phyloP scores from a whole-genome alignment of 2,113 vertebrate genomes.

The Gavialis gangeticus region DNA sequence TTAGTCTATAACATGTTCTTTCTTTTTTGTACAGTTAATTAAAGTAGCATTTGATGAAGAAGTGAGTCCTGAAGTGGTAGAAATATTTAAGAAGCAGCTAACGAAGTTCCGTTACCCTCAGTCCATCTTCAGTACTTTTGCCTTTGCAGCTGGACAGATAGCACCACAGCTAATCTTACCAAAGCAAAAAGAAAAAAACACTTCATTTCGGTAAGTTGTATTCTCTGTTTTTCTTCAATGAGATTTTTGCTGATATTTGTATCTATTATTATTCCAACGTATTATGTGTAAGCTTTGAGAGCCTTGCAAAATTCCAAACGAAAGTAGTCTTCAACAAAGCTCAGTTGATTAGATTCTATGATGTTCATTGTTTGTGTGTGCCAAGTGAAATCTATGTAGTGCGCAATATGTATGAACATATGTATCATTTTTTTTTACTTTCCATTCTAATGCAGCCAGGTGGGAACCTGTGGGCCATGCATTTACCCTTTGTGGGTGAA shows the following conservation, averaged over 20 bases:
- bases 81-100: conserved; percentile 96
- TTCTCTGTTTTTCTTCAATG: not conserved
- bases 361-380: not conserved
- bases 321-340: not conserved
- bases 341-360: not conserved
- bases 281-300: not conserved
- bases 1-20: not conserved
- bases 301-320: not conserved
- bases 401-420: not conserved
- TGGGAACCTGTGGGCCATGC: too few species aligned
- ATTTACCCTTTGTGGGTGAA: too few species aligned
- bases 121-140: conserved; percentile 94
- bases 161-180: conserved; percentile 92
- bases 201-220: conserved; percentile 91
- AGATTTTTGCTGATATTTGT: not conserved
- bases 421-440: not conserved
- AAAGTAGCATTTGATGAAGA: conserved; percentile 99
- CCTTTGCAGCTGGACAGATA: conserved; percentile 93
- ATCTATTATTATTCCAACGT: not conserved
- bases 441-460: not conserved
- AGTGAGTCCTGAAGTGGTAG: conserved; percentile 95
- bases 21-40: conserved; percentile 86
- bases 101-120: conserved; percentile 96
- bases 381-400: not conserved
- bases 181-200: conserved; percentile 98